Base-by-base conservation (phyloP, 2,888 invertebrate genomes). In the Cistogaster globosa region DNA sequence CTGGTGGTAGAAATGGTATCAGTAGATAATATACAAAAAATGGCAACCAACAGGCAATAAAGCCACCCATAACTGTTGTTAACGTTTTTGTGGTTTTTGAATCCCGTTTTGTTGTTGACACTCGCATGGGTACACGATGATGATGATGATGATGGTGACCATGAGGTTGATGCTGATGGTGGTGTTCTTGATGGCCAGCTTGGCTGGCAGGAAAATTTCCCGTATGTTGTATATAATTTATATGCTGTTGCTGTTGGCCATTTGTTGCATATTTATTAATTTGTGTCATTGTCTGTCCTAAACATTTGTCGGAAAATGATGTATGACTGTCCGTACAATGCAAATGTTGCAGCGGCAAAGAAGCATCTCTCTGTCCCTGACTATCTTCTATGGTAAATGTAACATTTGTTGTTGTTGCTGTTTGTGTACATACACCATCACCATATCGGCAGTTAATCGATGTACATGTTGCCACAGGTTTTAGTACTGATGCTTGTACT, bases 1-100 rank as follows among this genome's bases (percentile, higher is more conserved):
- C 92, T 53, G 91, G 93, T 0, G 95, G 95, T 83, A 97, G 94
- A 90, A 97, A 97, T 18, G 97, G 97, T n/a, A 96, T 96, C 0
- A 97, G 93, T 6, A 97, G 92, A 89, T 97, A 97, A 83, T 96
- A 96, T 0, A 97, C 93, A 92, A 97, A 97, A 92, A 97, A 97
- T 0, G 97, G 97, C 42, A 97, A 92, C 97, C 97, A 97, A 88
- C 97, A 97, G 0, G 96, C 96, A 18, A 97, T 95, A 88, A 97
- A 97, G 4, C 97, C 97, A 0, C 97, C 97, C n/a, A 97, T 97
- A 0, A 97, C 97, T 8, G 97, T 95, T 62, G 97, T 97, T 68
- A 97, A 92, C 0, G 97, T 97, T 91, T 97, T 97, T 8, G 97
- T 97, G 0, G 97, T 97, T 93, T 97, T 97, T 0, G 96, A 96